These are phyloP conservation scores for Drosophila tripunctata DNA, from an alignment of 2,888 invertebrate species.

Conservation along the genomic window DNA sequence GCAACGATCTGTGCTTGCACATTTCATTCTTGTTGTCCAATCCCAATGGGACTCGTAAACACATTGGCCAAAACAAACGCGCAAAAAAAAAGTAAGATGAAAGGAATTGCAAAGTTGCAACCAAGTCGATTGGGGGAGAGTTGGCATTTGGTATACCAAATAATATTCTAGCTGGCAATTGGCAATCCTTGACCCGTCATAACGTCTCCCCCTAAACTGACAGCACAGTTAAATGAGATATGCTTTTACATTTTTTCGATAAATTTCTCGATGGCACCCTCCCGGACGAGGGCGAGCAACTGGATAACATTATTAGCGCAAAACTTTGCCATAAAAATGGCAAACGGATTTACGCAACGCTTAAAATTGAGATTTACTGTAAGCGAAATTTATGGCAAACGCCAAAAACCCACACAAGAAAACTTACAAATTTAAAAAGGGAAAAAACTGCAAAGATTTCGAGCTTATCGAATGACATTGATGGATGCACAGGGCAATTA, in stretches of 20 bases:
- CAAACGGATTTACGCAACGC: slow-evolving; percentile 63
- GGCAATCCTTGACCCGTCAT: slow-evolving; percentile 81
- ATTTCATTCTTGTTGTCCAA: slow-evolving; percentile 57
- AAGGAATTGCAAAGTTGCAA: slow-evolving; percentile 15
- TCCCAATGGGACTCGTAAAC: slow-evolving; percentile 64
- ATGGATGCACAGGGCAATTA: slow-evolving; percentile 45
- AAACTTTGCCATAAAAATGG: slow-evolving; percentile 64
- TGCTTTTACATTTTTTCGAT: slow-evolving; percentile 66
- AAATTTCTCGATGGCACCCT: too few species aligned
- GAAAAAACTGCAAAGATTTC: slow-evolving; percentile 26
- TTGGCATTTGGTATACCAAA: too few species aligned
- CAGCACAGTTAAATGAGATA: slow-evolving; percentile 68
- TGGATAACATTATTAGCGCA: slow-evolving; percentile 68
- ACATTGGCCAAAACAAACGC: slow-evolving; percentile 41
- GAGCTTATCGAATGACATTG: slow-evolving; percentile 54
- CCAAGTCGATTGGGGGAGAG: slow-evolving; percentile 8
- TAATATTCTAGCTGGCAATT: slow-evolving; percentile 39
- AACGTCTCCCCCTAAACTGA: slow-evolving; percentile 55
- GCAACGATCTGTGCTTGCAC: slow-evolving; percentile 59
- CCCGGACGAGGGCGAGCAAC: too few species aligned
- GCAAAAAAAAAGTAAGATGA: neutral
- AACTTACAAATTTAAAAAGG: slow-evolving; percentile 22
- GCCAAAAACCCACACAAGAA: slow-evolving; percentile 4
- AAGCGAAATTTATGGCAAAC: slow-evolving; percentile 54
- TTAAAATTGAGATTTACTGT: slow-evolving; percentile 67